Evolutionary conservation across 2,888 invertebrate species (phyloP), one percentile per base, ranked within the genome.

Genomic region (Acrobasis repandana): DNA sequence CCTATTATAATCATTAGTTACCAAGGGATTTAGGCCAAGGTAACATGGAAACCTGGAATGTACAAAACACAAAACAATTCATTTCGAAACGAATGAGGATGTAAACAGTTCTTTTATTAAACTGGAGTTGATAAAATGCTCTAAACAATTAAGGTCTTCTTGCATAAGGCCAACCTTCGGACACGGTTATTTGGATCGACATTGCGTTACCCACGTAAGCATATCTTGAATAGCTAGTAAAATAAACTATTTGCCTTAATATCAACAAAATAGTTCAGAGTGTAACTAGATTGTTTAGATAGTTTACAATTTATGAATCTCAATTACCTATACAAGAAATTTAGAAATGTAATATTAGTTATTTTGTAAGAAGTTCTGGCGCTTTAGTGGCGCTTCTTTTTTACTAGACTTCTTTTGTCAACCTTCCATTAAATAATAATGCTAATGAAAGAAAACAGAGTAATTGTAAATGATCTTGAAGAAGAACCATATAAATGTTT

Each of bases 71-170:
- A 54, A 51, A 61, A 33, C 15, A 10, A 28, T 51, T 50, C 50
- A 56, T 51, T 62, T 58, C 38, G 20, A 20, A 58, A 36, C 49
- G 50, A 52, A 63, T 50, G 43, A 56, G 48, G 58, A 49, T 52
- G 16, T 58, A 47, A 56, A 56, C 36, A 54, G 54, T 54, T 54
- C 52, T 54, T 16, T 18, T 54, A 54, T 15, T 54, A 56, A 43
- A 56, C 46, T 43, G 15, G 18, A 56, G 20, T 46, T 16, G 49
- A 58, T 58, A 58, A 49, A 58, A 58, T 57, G 48, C 28, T 49
- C 50, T 52, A 38, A 56, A 58, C 56, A 54, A 56, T 48, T 52
- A 64, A 67, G 67, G 67, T 61, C 65, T 63, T 65, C 59, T 67
- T 65, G 65, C 65, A 38, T 46, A 65, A 67, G 58, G 38, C 2